Percentiles rank a stretch among this genome's conserved stretches.
Evolutionary conservation across 1,140 invertebrate genomes (phyloP).

Genomic region (Trissolcus basalis): DNA sequence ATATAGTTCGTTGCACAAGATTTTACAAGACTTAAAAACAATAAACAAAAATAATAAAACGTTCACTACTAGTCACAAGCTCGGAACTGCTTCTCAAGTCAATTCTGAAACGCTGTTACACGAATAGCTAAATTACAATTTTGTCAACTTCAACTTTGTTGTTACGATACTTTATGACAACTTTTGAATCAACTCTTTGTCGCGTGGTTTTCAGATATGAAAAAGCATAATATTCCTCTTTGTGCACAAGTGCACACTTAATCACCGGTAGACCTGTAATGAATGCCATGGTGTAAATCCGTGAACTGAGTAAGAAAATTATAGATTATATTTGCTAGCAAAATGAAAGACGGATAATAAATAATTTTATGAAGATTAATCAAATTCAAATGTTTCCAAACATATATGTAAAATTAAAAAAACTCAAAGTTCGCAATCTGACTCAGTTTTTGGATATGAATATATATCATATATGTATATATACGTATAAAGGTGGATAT

Average conservation of each 20-base stretch:
- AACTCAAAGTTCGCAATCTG: slow-evolving; percentile 7
- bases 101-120: slow-evolving; percentile 17
- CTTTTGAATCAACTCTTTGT: not conserved
- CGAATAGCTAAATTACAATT: slow-evolving; percentile 12
- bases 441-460: slow-evolving; percentile 35
- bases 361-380: too few species aligned
- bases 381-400: too few species aligned
- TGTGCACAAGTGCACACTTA: slow-evolving; percentile 4
- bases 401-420: too few species aligned
- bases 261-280: too few species aligned
- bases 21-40: slow-evolving; percentile 7
- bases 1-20: not conserved
- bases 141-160: not conserved
- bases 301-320: slow-evolving; percentile 35
- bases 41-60: not conserved
- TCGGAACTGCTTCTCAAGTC: slow-evolving; percentile 16
- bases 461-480: slow-evolving; percentile 17
- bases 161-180: slow-evolving; percentile 9
- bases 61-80: slow-evolving; percentile 25
- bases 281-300: slow-evolving; percentile 2
- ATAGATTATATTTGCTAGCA: slow-evolving; percentile 24
- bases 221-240: slow-evolving; percentile 8
- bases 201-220: slow-evolving; percentile 1
- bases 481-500: slow-evolving; percentile 4
- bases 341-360: too few species aligned